Base-by-base conservation (phyloP, 30 jellyfish, hydroid and myxozoan species). In the Phacellophora camtschatica region DNA sequence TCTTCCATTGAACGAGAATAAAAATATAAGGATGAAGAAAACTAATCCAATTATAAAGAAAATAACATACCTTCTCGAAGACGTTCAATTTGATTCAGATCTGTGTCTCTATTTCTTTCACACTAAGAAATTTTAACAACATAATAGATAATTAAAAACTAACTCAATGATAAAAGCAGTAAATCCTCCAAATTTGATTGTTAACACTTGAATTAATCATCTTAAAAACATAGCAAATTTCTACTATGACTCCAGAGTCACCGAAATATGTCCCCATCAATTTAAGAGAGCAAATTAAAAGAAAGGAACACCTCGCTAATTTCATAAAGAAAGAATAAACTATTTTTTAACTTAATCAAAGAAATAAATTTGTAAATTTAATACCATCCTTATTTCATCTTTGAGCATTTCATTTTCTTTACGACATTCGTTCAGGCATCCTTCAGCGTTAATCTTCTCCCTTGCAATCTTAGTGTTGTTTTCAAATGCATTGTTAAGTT, bases 301-400 rank as follows among this genome's bases (percentile, higher is more conserved):
- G n/a, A n/a, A n/a, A n/a, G n/a, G n/a, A n/a, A n/a, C n/a, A n/a
- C n/a, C n/a, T n/a, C n/a, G n/a, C n/a, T n/a, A n/a, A n/a, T n/a
- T n/a, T n/a, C n/a, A n/a, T n/a, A n/a, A n/a, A n/a, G n/a, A n/a
- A 5, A 39, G 51, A 13, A 28, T 28, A 43, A 9, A 46, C 28
- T 23, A 46, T 46, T 23, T 28, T 16, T 10, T 46, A 0, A 11
- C 23, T 16, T 2, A 9, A 46, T 16, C 28, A 11, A 7, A n/a
- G n/a, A n/a, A n/a, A n/a, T n/a, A n/a, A n/a, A n/a, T n/a, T n/a
- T n/a, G n/a, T n/a, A n/a, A n/a, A n/a, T n/a, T n/a, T n/a, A n/a
- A 56, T 56, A 65, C 79, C 79, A 27, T 36, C 36, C 34, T 25
- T 24, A 15, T 18, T 8, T 71, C 56, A 19, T 71, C 84, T 66